Evolutionary conservation across 2,113 vertebrate genomes (phyloP), one percentile per base, ranked within the genome.

Genomic region (Felis chaus): DNA sequence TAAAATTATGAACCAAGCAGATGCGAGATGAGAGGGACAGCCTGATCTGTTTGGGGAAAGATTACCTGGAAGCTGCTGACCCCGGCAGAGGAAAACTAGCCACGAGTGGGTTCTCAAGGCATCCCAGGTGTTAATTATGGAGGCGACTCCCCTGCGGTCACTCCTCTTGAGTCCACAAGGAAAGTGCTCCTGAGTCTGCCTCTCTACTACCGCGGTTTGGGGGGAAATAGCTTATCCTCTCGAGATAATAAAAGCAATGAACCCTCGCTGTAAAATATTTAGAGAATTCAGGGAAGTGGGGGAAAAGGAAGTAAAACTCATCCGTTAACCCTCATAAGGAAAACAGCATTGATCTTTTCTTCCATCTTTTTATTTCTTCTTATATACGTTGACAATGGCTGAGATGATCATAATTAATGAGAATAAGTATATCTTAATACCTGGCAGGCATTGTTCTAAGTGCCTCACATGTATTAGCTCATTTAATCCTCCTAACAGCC

Each of bases 1-100:
- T 89, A 95, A 92, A 96, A 96, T 94, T 50, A 92, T 94, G 90
- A 87, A 96, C 71, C 71, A 31, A 95, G 78, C 96, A 88, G 83
- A 69, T 29, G 94, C 95, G 45, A 93, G 61, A 74, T 1, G 41
- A 61, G 84, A 90, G 66, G 69, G 36, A 81, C 39, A 71, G 39
- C 18, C 65, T 23, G 45, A 57, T 74, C 74, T 89, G 31, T 95
- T 63, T 96, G 53, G 84, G 74, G 45, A 97, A 87, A 74, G 90
- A 55, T 68, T 84, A 88, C 55, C 68, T 45, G 16, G 33, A 53
- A 92, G 69, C 97, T 88, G 86, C 84, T 66, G 89, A 82, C 82
- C 31, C 29, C 29, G 61, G 65, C 31, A 50, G 41, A 96, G 83
- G 89, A 21, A 87, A 94, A 96, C 84, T 48, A 95, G 96, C 85